Percentiles rank a stretch among this genome's conserved stretches.
phyloP scores from a whole-genome alignment of 2,888 invertebrate species.

The Cantharis nigra region DNA sequence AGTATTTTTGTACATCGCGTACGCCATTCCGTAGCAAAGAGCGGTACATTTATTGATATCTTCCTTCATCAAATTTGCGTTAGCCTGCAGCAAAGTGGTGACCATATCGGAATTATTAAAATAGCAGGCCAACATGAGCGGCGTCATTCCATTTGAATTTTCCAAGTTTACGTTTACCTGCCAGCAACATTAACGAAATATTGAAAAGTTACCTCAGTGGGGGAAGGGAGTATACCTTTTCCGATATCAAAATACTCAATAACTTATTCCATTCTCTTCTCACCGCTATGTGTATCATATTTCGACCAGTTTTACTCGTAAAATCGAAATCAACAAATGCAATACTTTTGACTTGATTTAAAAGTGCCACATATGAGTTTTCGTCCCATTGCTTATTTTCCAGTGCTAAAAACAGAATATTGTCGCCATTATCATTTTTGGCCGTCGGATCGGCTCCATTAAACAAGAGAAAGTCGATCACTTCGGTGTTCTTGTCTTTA shows the following conservation, averaged over 20 bases:
- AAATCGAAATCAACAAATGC: conserved; percentile 46
- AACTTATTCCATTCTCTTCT: conserved; percentile 52
- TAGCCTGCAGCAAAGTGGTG: conserved; percentile 41
- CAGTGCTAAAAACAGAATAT: conserved; percentile 49
- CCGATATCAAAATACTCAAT: conserved; percentile 43
- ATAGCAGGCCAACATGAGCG: conserved; percentile 53
- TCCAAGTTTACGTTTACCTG: conserved; percentile 44
- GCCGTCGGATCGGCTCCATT: conserved; percentile 51
- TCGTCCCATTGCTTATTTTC: conserved; percentile 53
- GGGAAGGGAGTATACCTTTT: conserved; percentile 40
- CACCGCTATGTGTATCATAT: conserved; percentile 52
- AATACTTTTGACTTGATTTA: conserved; percentile 45
- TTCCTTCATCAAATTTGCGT: conserved; percentile 47
- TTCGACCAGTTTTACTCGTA: conserved; percentile 50
- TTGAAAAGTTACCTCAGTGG: not conserved
- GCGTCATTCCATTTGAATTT: conserved; percentile 51
- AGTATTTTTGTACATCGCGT: conserved; percentile 46
- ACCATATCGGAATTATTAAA: conserved; percentile 47
- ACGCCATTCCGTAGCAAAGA: conserved; percentile 51
- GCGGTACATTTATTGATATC: conserved; percentile 52
- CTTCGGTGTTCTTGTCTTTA: conserved; percentile 49
- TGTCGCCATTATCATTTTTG: conserved; percentile 49
- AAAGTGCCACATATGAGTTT: conserved; percentile 49
- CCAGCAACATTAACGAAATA: not conserved
- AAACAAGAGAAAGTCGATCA: conserved; percentile 49